Evolutionary conservation across 2,113 vertebrate species (phyloP), one percentile per base, ranked within the genome.

Genomic region (Myrmecobius fasciatus): DNA sequence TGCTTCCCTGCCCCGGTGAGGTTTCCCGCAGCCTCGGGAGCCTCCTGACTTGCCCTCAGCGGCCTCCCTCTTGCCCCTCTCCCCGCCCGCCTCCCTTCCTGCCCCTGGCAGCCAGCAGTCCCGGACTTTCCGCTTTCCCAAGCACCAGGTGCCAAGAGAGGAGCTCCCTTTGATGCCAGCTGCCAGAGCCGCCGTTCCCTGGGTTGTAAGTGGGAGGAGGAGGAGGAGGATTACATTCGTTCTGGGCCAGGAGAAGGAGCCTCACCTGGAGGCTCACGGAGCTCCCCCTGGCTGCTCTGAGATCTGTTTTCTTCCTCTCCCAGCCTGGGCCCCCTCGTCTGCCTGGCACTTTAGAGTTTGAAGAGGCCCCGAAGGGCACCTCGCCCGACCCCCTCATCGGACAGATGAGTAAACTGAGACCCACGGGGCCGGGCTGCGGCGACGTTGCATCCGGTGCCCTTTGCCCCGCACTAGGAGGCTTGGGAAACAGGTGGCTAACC

Each of bases 161-260:
- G 49, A n/a, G 91, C 94, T 88, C 14, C 48, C 94, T 24, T 7
- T 1, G 60, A 49, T 67, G 0, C 28, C 54, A 25, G 28, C 51
- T 25, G 22, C 10, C 54, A 26, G 52, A 1, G 52, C 52, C 52
- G 52, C 25, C 89, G 43, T 47, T 75, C 25, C 54, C 8, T 24
- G 9, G 36, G 3, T 36, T 36, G 53, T 1, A 0, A 36, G 46
- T 17, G 31, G 67, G 0, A 46, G 53, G 92, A 93, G 92, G 3
- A 8, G 89, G 56, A 48, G 20, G 49, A 47, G 9, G 28, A n/a
- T 28, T 17, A n/a, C 48, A 43, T 90, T 11, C 1, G 89, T 31
- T 43, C 89, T 0, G 0, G 91, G 0, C 17, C 1, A 31, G 0
- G 8, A 1, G 24, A 1, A 0, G 9, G 49, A 51, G 49, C 49